Evolutionary conservation across 1,140 invertebrate genomes (phyloP).

Genomic region (Bombus breviceps): DNA sequence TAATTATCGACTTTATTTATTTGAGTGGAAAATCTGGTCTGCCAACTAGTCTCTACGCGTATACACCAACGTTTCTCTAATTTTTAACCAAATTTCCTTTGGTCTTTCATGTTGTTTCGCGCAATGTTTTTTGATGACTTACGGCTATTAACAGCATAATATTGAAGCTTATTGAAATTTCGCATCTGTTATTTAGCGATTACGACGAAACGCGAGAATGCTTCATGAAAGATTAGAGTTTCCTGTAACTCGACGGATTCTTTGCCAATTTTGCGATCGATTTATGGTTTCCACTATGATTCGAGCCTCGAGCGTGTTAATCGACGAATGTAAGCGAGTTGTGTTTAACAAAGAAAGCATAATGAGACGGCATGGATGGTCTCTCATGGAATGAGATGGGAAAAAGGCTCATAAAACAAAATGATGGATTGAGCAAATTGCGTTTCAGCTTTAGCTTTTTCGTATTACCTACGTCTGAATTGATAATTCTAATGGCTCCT

Average conservation of each 20-base stretch:
- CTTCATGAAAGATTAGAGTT: not conserved
- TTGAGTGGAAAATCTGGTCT: not conserved
- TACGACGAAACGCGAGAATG: not conserved
- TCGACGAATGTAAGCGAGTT: not conserved
- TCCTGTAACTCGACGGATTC: not conserved
- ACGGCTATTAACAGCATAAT: not conserved
- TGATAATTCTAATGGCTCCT: no score
- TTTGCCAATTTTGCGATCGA: not conserved
- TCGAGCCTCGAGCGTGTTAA: not conserved
- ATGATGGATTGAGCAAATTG: not conserved
- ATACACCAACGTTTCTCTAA: not conserved
- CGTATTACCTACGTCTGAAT: not conserved
- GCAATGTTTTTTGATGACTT: not conserved
- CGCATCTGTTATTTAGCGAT: not conserved
- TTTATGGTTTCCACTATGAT: not conserved
- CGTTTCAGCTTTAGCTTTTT: not conserved
- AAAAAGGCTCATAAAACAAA: not conserved
- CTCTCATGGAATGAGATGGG: no score
- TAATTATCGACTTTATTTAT: not conserved
- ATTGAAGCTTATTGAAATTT: conserved; percentile 25
- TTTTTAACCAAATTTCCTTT: not conserved
- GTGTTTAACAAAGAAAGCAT: not conserved
- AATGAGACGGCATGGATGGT: not conserved
- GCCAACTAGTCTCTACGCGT: not conserved
- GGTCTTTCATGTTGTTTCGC: not conserved